Conservation (phyloP, 1,140 invertebrate genomes). For the Geopemphigus sp. region DNA sequence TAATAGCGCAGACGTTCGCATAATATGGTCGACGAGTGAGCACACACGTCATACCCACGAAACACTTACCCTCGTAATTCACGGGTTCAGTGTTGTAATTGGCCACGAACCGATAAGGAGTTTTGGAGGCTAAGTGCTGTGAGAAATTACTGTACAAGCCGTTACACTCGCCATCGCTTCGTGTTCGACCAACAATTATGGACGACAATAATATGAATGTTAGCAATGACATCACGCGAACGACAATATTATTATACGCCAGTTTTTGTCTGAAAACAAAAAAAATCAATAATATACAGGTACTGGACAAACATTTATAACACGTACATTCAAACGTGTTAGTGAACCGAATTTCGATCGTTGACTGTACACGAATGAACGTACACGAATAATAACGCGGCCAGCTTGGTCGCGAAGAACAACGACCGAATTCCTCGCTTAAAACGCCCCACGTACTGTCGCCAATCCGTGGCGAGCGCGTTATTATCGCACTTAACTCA, state of each 20-base stretch:
- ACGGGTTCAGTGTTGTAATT: not conserved
- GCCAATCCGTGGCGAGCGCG: no score
- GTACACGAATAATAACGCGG: no score
- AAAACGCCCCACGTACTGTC: no score
- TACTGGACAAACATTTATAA: no score
- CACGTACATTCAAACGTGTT: no score
- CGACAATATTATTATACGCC: not conserved
- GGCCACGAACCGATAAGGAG: constrained; percentile 17
- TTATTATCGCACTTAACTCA: no score
- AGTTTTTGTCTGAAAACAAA: not conserved
- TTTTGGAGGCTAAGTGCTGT: constrained; percentile 25
- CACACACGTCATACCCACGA: no score
- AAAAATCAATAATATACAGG: not conserved
- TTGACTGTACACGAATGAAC: no score
- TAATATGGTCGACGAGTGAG: no score
- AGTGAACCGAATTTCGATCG: no score
- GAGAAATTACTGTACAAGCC: constrained; percentile 3
- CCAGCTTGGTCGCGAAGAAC: no score
- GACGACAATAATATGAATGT: not conserved
- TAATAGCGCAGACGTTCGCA: not conserved
- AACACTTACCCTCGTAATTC: not conserved
- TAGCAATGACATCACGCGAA: not conserved
- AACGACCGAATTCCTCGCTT: no score
- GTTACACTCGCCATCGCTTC: not conserved
- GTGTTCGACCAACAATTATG: not conserved